A percentile compares a stretch with the other conserved stretches of the same genome.
phyloP scores from a whole-genome alignment of 2,888 invertebrate genomes.

The Dendrolimus houi region DNA sequence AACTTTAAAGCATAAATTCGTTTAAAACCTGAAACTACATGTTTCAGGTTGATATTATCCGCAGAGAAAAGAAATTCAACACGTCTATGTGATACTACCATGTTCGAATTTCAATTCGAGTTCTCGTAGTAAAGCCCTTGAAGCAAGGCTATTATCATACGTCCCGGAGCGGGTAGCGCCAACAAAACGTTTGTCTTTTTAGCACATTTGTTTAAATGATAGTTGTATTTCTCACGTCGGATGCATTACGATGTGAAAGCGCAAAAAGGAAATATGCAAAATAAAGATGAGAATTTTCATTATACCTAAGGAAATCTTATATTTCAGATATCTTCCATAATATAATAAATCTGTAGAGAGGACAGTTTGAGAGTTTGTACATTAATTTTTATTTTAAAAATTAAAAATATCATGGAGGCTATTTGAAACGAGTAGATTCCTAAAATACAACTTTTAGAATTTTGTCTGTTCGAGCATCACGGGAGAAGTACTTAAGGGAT shows the following conservation, averaged over 20 bases:
- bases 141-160: slow-evolving; percentile 67
- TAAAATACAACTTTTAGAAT: no score
- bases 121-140: not conserved
- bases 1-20: no score
- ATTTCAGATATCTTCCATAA: not conserved
- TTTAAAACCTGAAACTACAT: no score
- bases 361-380: not conserved
- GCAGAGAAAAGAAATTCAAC: no score
- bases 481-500: no score
- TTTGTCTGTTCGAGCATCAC: no score
- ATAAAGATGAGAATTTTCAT: slow-evolving; percentile 16
- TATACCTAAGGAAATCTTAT: slow-evolving; percentile 8
- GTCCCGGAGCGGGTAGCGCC: slow-evolving; percentile 49
- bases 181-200: slow-evolving; percentile 73
- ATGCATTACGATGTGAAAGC: slow-evolving; percentile 45
- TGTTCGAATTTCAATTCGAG: not conserved
- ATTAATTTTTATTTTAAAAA: not conserved
- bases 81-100: no score
- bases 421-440: no score
- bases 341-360: not conserved
- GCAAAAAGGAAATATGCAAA: slow-evolving; percentile 25
- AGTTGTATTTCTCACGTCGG: slow-evolving; percentile 60
- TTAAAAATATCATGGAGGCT: no score
- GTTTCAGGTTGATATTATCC: no score
- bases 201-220: slow-evolving; percentile 70